Conservation (phyloP, 2,888 invertebrate genomes). For the Cyclophora punctaria region DNA sequence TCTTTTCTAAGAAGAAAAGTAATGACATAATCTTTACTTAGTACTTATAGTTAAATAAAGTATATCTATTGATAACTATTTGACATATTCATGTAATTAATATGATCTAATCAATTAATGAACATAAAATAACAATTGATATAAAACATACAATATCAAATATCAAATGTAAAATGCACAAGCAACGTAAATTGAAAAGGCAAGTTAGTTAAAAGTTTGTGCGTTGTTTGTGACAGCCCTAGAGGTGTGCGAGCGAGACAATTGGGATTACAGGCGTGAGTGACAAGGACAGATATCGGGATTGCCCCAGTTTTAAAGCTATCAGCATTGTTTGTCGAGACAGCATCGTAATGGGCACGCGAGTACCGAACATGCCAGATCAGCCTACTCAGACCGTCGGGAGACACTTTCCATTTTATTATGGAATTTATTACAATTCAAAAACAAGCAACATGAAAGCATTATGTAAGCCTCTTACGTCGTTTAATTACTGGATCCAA, state of each 20-base stretch:
- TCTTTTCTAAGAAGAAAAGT: no score
- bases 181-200: neutral
- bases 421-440: constrained; percentile 1
- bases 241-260: constrained; percentile 29
- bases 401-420: constrained; percentile 24
- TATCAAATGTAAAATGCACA: no score
- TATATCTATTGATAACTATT: no score
- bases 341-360: constrained; percentile 37
- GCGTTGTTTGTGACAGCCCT: constrained; percentile 25
- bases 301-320: constrained; percentile 61
- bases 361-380: constrained; percentile 26
- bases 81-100: no score
- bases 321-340: constrained; percentile 63
- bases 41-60: no score
- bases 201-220: neutral
- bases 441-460: neutral
- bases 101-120: no score
- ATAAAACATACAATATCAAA: no score
- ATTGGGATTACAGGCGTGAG: constrained; percentile 30
- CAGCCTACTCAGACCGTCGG: constrained; percentile 40
- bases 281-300: constrained; percentile 57
- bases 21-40: no score
- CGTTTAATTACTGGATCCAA: no score
- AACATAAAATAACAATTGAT: no score
- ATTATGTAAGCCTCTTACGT: no score